Evolutionary conservation across 2,797 vertebrate species (phyloP).

Genomic region (Antrozous pallidus): DNA sequence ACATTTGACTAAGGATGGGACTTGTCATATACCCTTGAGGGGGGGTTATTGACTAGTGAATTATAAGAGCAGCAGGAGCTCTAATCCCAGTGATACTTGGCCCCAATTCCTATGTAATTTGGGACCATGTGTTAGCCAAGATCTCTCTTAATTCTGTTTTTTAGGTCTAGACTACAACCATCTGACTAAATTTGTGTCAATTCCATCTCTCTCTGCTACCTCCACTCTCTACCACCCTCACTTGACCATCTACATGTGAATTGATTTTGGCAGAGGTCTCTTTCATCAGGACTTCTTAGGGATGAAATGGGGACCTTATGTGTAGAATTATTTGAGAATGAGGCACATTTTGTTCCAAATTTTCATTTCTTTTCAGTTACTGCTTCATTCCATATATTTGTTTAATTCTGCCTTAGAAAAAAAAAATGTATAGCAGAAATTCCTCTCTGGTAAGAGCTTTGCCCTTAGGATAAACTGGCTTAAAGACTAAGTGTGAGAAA

Average conservation of each 20-base stretch:
- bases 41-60: neutral
- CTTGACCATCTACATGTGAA: neutral
- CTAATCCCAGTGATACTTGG: neutral
- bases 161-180: neutral
- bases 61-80: neutral
- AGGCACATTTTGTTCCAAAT: neutral
- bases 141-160: neutral
- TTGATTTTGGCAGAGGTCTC: too few species aligned
- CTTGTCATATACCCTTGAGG: neutral
- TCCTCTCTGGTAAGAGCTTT: neutral
- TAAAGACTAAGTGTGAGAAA: neutral
- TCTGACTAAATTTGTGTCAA: neutral
- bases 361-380: neutral
- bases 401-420: neutral
- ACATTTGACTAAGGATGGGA: neutral
- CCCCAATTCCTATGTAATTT: neutral
- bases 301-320: neutral
- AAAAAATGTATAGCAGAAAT: neutral
- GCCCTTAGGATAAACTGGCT: neutral
- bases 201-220: neutral
- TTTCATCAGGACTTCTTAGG: neutral
- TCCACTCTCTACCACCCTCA: neutral
- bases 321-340: neutral
- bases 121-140: neutral
- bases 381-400: neutral